These are phyloP conservation scores for Zhuqinia jingwanae DNA, from an alignment of 2,888 invertebrate genomes.

Conservation along the genomic window DNA sequence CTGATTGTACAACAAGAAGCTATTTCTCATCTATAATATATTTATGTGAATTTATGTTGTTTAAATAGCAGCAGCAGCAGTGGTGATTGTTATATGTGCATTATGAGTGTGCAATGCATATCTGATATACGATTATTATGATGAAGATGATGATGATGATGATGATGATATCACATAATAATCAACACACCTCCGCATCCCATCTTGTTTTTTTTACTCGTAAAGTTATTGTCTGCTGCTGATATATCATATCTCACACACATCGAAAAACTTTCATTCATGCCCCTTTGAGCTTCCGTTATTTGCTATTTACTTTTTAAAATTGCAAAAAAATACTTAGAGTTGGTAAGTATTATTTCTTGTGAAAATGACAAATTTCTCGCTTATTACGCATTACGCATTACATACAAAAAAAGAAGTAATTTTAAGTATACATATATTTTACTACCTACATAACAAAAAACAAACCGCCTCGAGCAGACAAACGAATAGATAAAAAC, in stretches of 20 bases:
- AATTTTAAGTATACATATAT: too few species aligned
- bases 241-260: background rate
- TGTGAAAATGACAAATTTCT: conserved; percentile 18
- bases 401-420: too few species aligned
- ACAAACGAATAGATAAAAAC: too few species aligned
- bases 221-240: conserved; percentile 1
- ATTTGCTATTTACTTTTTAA: background rate
- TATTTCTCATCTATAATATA: too few species aligned
- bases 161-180: background rate
- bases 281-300: conserved; percentile 55
- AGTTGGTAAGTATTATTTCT: background rate
- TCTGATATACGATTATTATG: too few species aligned
- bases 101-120: background rate
- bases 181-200: background rate
- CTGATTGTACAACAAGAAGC: too few species aligned
- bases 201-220: background rate
- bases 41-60: too few species aligned
- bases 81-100: too few species aligned
- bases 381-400: background rate
- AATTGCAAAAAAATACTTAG: background rate
- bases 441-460: conserved; percentile 4
- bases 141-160: too few species aligned
- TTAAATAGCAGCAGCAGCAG: too few species aligned
- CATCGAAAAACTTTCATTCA: conserved; percentile 55
- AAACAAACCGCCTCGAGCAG: background rate